Percentiles rank a stretch among this genome's conserved stretches.
Conservation (phyloP, 2,113 vertebrate species). For the Irena cyanogastra region DNA sequence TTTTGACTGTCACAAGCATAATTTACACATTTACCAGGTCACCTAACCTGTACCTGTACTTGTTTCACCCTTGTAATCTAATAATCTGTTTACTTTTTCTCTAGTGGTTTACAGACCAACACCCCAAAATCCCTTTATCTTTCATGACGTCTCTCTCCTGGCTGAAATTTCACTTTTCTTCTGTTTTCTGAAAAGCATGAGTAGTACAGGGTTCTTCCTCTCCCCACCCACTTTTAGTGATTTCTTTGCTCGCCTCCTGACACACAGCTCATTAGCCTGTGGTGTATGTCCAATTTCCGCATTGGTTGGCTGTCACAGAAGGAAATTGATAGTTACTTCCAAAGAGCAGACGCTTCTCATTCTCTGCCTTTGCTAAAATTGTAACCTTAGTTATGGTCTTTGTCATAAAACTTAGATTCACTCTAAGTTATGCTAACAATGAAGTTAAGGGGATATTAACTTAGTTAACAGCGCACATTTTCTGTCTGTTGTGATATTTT, state of each 20-base stretch:
- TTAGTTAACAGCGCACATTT: neutral
- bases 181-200: neutral
- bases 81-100: neutral
- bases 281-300: neutral
- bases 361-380: neutral
- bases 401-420: neutral
- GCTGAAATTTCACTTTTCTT: neutral
- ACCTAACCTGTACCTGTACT: neutral
- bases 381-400: neutral
- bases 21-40: neutral
- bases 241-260: neutral
- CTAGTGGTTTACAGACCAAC: neutral
- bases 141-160: neutral
- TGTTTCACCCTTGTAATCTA: neutral
- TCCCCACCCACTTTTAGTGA: neutral
- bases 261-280: neutral
- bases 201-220: neutral
- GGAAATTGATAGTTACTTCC: neutral
- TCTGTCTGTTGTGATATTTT: neutral
- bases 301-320: neutral
- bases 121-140: neutral
- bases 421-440: neutral
- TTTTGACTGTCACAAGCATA: neutral
- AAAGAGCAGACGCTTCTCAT: neutral
- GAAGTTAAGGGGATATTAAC: neutral